Conservation (phyloP, 2,113 vertebrate genomes). For the Casuarius casuarius region DNA sequence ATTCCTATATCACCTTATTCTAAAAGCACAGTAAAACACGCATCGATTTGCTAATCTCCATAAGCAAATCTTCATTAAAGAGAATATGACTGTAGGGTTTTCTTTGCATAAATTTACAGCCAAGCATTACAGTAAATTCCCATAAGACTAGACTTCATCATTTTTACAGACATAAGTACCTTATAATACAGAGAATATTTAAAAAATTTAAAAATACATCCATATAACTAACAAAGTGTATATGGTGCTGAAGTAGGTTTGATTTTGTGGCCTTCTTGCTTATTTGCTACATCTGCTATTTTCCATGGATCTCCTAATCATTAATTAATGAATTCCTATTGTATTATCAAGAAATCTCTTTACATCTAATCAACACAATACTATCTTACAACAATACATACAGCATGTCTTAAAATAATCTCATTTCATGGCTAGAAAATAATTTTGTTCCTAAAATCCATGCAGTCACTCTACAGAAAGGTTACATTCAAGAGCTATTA, state of each 20-base stretch:
- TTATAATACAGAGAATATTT: neutral
- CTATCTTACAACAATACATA: neutral
- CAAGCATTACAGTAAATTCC: conserved; percentile 1
- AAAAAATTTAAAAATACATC: neutral
- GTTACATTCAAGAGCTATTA: neutral
- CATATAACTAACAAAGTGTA: neutral
- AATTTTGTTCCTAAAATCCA: neutral
- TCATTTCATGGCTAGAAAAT: neutral
- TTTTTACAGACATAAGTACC: neutral
- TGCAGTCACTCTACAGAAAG: neutral
- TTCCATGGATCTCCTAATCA: neutral
- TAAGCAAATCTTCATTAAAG: conserved; percentile 32
- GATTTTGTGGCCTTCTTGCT: neutral
- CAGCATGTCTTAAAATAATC: neutral
- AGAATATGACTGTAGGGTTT: neutral
- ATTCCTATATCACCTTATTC: neutral
- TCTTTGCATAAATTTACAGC: conserved; percentile 5
- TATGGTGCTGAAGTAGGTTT: neutral
- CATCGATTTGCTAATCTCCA: conserved; percentile 5
- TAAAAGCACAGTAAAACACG: conserved; percentile 2
- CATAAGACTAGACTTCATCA: neutral
- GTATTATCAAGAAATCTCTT: neutral
- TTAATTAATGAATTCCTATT: neutral
- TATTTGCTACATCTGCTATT: neutral
- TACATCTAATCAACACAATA: neutral